These are phyloP conservation scores for Prionailurus bengalensis DNA, from an alignment of 2,113 vertebrate genomes.

Conservation along the genomic window DNA sequence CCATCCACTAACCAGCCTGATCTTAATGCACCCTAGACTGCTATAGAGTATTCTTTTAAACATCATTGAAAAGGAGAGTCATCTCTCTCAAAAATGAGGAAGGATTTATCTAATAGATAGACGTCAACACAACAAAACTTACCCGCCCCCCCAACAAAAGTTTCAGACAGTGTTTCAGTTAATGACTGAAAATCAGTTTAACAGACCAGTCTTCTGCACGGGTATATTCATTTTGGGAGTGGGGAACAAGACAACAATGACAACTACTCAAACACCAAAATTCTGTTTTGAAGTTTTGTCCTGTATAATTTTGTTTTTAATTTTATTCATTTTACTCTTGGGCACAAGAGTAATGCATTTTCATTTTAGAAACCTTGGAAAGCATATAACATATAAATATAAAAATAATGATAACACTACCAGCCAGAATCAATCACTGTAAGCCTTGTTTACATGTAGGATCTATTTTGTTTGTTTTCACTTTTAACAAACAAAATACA, in stretches of 20 bases:
- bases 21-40: accelerated
- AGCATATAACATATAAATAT: neutral
- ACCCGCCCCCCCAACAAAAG: neutral
- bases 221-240: neutral
- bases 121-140: neutral
- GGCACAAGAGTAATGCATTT: neutral
- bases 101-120: neutral
- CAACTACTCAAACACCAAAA: neutral
- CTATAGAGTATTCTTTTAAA: neutral
- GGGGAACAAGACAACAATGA: neutral
- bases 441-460: constrained; percentile 53
- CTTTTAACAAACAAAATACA: constrained; percentile 56
- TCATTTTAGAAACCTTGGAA: neutral
- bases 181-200: neutral
- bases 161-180: neutral
- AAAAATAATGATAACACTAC: neutral
- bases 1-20: neutral
- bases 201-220: neutral
- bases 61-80: neutral
- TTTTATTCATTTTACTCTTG: neutral
- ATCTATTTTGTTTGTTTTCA: constrained; percentile 12
- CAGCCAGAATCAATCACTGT: neutral
- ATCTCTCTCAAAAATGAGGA: neutral
- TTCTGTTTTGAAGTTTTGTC: neutral
- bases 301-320: neutral